These are phyloP conservation scores for Paramuricea clavata DNA, from an alignment of 92 coral and sea anemone species.

Conservation along the genomic window DNA sequence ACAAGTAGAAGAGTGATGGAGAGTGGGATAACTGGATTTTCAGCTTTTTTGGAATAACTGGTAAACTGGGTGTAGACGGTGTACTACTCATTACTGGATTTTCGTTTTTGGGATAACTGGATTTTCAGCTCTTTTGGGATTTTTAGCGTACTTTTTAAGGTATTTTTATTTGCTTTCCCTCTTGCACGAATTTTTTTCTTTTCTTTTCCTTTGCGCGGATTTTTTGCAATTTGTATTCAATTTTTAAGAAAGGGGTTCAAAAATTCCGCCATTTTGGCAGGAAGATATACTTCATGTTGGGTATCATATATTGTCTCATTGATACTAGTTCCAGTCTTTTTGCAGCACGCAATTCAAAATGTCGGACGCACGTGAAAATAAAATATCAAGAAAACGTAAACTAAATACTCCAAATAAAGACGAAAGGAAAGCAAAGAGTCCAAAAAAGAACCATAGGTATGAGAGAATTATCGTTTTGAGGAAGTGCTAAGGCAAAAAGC, in stretches of 20 bases:
- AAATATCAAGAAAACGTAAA: slow-evolving; percentile 31
- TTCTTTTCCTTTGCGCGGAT: no score
- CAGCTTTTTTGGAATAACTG: no score
- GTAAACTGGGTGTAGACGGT: no score
- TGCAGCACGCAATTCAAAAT: slow-evolving; percentile 8
- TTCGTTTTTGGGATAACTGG: no score
- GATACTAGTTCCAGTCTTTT: background rate
- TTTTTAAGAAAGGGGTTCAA: background rate
- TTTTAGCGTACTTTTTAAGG: no score
- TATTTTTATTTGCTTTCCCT: no score
- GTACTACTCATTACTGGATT: no score
- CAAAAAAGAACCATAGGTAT: slow-evolving; percentile 7
- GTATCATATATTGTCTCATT: background rate
- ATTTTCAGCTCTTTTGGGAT: no score
- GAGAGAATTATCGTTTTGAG: background rate
- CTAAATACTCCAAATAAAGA: background rate
- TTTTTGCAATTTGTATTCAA: no score
- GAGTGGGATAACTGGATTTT: no score
- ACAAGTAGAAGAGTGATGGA: no score
- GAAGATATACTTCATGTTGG: background rate
- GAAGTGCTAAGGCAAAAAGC: background rate
- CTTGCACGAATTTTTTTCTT: no score
- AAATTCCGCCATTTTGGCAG: background rate
- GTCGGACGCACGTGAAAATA: slow-evolving; percentile 58
- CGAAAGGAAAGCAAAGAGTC: background rate